Percentiles rank a stretch among this genome's conserved stretches.
Evolutionary conservation across 2,113 vertebrate genomes (phyloP).

Genomic region (Perca schrenkii): DNA sequence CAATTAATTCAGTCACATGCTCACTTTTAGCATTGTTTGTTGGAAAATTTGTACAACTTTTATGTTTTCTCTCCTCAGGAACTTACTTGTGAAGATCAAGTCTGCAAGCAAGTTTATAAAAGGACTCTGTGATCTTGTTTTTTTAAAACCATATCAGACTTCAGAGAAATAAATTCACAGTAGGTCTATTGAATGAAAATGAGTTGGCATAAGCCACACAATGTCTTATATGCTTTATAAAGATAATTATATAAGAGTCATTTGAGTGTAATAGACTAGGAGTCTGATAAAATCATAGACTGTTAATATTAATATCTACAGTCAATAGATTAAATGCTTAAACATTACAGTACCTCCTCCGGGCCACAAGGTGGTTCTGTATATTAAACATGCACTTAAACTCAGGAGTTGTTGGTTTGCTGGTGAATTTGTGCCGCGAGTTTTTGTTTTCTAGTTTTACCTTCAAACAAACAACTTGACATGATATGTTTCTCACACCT

Average conservation of each 20-base stretch:
- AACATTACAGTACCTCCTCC: conserved; percentile 40
- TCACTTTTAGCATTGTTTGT: not conserved
- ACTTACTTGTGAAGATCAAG: conserved; percentile 88
- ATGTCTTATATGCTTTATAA: not conserved
- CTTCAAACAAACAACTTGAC: too few species aligned
- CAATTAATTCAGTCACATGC: too few species aligned
- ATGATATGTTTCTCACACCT: not conserved
- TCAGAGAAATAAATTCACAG: not conserved
- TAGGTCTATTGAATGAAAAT: not conserved
- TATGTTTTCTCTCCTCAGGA: conserved; percentile 80
- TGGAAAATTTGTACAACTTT: not conserved
- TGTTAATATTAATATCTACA: too few species aligned
- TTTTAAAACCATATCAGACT: not conserved
- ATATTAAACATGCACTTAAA: not conserved
- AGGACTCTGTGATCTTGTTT: conserved; percentile 58
- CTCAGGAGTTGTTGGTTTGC: conserved; percentile 17
- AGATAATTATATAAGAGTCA: not conserved
- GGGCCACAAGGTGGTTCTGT: conserved; percentile 46
- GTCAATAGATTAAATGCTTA: too few species aligned
- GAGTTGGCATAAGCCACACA: not conserved
- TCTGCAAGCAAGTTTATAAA: conserved; percentile 89
- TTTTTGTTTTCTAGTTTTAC: conserved; percentile 10
- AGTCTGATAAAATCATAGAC: too few species aligned
- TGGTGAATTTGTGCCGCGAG: conserved; percentile 46
- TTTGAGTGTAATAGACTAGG: not conserved